Evolutionary conservation across 2,888 invertebrate species (phyloP).

Genomic region (Folsomia manolachei): DNA sequence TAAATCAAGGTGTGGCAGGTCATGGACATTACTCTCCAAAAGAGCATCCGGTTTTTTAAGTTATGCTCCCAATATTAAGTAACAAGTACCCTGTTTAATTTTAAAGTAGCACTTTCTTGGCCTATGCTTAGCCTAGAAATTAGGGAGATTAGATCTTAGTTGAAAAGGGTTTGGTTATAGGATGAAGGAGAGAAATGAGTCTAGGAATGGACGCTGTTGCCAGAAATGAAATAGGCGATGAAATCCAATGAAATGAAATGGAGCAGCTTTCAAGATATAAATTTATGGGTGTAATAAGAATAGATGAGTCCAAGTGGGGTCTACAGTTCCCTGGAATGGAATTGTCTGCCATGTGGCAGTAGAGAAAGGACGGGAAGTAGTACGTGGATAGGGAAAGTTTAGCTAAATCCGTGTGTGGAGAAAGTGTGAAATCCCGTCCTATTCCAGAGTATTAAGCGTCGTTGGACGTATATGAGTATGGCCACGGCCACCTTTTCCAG

Average conservation of each 20-base stretch:
- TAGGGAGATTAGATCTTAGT: neutral
- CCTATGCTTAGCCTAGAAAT: neutral
- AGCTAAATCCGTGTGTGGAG: no score
- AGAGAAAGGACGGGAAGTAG: neutral
- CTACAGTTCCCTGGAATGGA: no score
- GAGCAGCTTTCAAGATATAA: slow-evolving; percentile 25
- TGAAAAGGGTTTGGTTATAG: no score
- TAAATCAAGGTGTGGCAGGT: neutral
- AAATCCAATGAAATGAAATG: slow-evolving; percentile 22
- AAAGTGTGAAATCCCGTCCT: no score
- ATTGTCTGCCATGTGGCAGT: neutral
- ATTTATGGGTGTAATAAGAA: slow-evolving; percentile 23
- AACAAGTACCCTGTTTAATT: neutral
- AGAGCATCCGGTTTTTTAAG: neutral
- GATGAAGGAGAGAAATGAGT: neutral
- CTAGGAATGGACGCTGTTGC: neutral
- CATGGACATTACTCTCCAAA: neutral
- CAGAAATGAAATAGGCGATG: slow-evolving; percentile 20
- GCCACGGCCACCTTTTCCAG: no score
- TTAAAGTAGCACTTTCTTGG: neutral
- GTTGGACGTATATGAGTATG: no score
- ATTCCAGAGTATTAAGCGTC: no score
- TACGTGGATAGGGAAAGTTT: neutral
- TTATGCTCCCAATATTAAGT: neutral
- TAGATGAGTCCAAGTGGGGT: slow-evolving; percentile 9